These are phyloP conservation scores for Tineola bisselliella DNA, from an alignment of 2,888 invertebrate species.

Conservation along the genomic window DNA sequence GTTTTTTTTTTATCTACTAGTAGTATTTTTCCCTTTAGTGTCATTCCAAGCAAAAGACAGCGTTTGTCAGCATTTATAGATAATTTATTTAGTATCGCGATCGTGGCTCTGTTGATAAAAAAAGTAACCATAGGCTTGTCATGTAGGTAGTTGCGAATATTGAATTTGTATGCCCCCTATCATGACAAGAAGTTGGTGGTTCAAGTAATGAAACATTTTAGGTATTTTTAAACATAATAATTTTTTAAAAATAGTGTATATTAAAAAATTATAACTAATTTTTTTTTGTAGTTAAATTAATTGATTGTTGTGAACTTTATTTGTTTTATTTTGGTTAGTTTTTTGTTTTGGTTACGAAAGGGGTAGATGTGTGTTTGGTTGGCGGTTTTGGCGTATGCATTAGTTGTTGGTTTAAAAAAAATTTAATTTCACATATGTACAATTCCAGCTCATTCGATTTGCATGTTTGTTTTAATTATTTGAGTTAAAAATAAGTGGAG, in stretches of 20 bases:
- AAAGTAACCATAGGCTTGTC: not conserved
- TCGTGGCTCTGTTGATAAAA: not conserved
- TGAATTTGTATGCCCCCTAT: no score
- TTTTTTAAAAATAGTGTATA: no score
- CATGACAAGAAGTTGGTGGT: no score
- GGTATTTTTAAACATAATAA: no score
- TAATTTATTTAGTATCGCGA: constrained; percentile 28
- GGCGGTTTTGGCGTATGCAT: no score
- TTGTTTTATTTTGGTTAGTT: not conserved
- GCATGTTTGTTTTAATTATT: constrained; percentile 21
- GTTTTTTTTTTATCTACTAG: not conserved
- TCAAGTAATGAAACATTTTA: no score
- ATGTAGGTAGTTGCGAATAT: no score
- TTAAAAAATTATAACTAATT: constrained; percentile 1
- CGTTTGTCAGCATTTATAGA: constrained; percentile 66
- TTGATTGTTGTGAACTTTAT: not conserved
- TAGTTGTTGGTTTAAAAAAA: no score
- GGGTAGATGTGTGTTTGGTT: not conserved
- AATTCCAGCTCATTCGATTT: no score
- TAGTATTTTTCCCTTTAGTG: constrained; percentile 28
- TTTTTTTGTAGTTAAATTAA: not conserved
- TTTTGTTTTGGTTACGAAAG: not conserved
- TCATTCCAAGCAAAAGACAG: constrained; percentile 68
- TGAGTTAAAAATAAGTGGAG: constrained; percentile 21
- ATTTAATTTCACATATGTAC: no score